Evolutionary conservation across 2,888 invertebrate species (phyloP), one percentile per base, ranked within the genome.

Genomic region (Drosophila paramelanica): DNA sequence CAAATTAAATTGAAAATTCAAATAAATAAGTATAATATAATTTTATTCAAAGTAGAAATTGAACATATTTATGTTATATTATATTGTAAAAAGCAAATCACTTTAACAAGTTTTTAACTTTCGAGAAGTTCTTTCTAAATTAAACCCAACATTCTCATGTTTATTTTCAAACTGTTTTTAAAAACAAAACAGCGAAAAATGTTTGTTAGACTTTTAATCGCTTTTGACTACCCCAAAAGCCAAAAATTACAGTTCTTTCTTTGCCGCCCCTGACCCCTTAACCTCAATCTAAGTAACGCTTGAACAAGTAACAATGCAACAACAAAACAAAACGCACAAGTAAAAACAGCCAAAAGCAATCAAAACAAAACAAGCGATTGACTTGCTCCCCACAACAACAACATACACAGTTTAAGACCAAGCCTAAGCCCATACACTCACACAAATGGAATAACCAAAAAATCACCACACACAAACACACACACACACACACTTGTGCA

Each of bases 291-390:
- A 65, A 62, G 58, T 42, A 47, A 60, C 41, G 61, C 61, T 69
- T 57, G 33, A 59, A 52, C 56, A 47, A 51, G 39, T 27, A 50
- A 25, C 25, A 42, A 20, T 57, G 55, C 39, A 46, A 33, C 25
- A 56, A 42, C 38, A 71, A 38, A 76, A 53, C 52, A 51, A 84
- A 62, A 55, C 33, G 20, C 14, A 46, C 59, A 66, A 52, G 46
- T 39, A 70, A 78, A 66, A 66, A 62, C 70, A 60, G 52, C 53
- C 65, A 77, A 82, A 79, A 70, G 78, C 81, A 87, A 86, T 80
- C 88, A 87, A 87, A 83, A 87, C 87, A 84, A 80, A 76, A 65
- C 71, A 83, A 79, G 60, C 86, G 76, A 79, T 85, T 86, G 86
- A 83, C 85, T 88, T 72, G 79, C 60, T 57, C 58, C 67, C 67